Evolutionary conservation across 2,888 invertebrate genomes (phyloP), one percentile per base, ranked within the genome.

Genomic region (Epicampocera succincta): DNA sequence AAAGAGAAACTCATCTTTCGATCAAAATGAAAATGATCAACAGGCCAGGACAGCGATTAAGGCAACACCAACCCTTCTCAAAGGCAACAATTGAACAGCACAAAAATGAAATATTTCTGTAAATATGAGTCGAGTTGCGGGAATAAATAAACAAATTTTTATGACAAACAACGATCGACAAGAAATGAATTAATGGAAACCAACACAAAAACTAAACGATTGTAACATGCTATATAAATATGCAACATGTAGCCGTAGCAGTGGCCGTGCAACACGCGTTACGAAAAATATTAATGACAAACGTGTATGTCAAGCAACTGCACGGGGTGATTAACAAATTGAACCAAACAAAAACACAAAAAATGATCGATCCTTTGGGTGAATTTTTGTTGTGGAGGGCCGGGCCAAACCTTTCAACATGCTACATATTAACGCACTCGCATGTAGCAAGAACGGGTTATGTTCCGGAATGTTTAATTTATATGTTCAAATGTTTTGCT

Each of bases 81-180:
- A 69, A 46, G 48, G 19, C 11, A 13, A 48, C 5, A 25, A 25
- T 25, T 25, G 25, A 3, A 5, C 25, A 25, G 5, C 4, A 48
- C 3, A 15, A n/a, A 50, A 13, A 66, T 38, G 33, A 56, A 52
- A 46, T 61, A 38, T 21, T 42, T 60, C 8, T 33, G 8, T 65
- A 74, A 69, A 78, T 82, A 78, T 78, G 58, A 78, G 42, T 52
- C 44, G 58, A 66, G 21, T 65, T 74, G 71, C 8, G 29, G 52
- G 54, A 65, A 74, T 54, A 75, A 82, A 78, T 69, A 81, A 81
- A 77, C 73, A 78, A 78, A 82, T 69, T 75, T 63, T 80, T 69
- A 75, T 75, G 63, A 80, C 69, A 75, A 74, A 75, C 63, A 69
- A 68, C 54, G 66, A 73, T 73, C 61, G 73, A 46, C 66, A 52